These are phyloP conservation scores for Stegodyphus mimosarum DNA, from an alignment of 1,140 invertebrate genomes.

Conservation along the genomic window DNA sequence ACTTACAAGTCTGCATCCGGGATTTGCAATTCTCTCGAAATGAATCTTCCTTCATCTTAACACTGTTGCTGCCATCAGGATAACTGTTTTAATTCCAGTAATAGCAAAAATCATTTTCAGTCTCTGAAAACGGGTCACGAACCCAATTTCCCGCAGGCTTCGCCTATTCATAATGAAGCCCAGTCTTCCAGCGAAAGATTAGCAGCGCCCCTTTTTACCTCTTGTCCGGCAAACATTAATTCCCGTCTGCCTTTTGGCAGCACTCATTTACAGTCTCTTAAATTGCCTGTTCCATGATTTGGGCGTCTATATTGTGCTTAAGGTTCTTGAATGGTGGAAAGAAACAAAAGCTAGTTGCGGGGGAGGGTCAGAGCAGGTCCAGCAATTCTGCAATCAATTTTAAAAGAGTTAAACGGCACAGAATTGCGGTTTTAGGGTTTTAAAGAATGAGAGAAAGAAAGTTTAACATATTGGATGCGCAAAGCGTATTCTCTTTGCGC, in stretches of 20 bases:
- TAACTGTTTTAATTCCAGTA: neutral
- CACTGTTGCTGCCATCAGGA: neutral
- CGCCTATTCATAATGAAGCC: neutral
- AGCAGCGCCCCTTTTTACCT: neutral
- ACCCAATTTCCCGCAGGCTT: neutral
- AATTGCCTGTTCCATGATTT: neutral
- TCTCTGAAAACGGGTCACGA: conserved; percentile 3
- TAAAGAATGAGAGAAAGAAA: too few species aligned
- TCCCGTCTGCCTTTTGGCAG: neutral
- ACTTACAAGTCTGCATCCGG: too few species aligned
- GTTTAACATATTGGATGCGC: too few species aligned
- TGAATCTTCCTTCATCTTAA: too few species aligned
- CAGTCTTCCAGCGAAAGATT: neutral
- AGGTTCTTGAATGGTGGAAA: neutral
- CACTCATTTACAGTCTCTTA: neutral
- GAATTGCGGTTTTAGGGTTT: too few species aligned
- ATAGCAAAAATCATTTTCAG: neutral
- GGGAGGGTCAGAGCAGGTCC: too few species aligned
- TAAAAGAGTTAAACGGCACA: too few species aligned
- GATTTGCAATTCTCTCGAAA: too few species aligned
- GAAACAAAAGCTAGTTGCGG: too few species aligned
- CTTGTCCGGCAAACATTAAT: conserved; percentile 8
- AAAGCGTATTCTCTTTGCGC: too few species aligned
- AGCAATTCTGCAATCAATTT: too few species aligned
- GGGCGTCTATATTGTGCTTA: neutral